These are phyloP conservation scores for Solea senegalensis DNA, from an alignment of 2,113 vertebrate species.

Conservation along the genomic window DNA sequence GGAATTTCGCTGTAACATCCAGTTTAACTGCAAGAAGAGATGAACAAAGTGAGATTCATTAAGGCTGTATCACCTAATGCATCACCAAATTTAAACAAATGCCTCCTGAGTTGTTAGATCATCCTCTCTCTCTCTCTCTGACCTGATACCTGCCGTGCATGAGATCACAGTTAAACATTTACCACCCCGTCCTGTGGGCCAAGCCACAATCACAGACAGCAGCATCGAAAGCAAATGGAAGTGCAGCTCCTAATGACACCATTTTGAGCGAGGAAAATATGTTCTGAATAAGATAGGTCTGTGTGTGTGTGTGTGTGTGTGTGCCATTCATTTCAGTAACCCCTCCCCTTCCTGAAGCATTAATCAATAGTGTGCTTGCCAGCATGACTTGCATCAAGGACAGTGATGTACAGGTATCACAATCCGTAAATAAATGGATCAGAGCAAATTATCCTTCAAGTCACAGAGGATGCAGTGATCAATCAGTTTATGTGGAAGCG, in stretches of 20 bases:
- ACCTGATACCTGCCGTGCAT: background rate
- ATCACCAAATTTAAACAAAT: background rate
- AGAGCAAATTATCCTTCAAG: background rate
- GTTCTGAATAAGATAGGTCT: slow-evolving; percentile 44
- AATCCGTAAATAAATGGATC: slow-evolving; percentile 5
- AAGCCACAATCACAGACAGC: slow-evolving; percentile 4
- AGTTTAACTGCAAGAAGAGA: slow-evolving; percentile 3
- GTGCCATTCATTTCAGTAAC: slow-evolving; percentile 36
- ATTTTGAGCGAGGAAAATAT: slow-evolving; percentile 52
- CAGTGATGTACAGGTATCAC: slow-evolving; percentile 16
- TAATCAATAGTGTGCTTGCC: slow-evolving; percentile 59
- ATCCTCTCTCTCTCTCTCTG: background rate
- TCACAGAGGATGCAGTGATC: background rate
- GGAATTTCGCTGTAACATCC: background rate
- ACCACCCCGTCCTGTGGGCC: background rate
- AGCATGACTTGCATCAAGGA: slow-evolving; percentile 49
- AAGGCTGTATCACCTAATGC: background rate
- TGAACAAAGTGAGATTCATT: background rate
- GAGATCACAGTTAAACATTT: slow-evolving; percentile 6
- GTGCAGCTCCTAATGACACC: slow-evolving; percentile 49
- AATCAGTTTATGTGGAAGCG: too few relatives aligned
- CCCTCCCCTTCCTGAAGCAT: background rate
- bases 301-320: slow-evolving; percentile 27
- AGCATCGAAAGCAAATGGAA: slow-evolving; percentile 8
- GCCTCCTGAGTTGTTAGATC: background rate